Conservation (phyloP, 2,113 vertebrate genomes). For the Trinectes maculatus region DNA sequence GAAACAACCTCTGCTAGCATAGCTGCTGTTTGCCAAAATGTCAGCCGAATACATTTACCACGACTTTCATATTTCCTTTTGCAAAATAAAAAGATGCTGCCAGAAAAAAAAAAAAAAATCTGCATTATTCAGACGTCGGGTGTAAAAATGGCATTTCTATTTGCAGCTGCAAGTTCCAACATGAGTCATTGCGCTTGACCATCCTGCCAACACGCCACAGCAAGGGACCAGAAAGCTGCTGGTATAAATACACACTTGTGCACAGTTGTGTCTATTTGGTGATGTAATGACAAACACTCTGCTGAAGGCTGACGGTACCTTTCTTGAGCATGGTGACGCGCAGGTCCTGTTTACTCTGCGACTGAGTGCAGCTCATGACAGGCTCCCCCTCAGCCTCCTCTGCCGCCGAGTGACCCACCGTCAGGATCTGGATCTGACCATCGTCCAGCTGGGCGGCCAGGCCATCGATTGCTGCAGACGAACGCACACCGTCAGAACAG, state of each 20-base stretch:
- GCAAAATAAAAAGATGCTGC: neutral
- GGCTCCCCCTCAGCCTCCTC: constrained; percentile 87
- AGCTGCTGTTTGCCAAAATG: no score
- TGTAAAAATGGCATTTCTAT: constrained; percentile 27
- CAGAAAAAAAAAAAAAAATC: neutral
- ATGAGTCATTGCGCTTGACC: constrained; percentile 38
- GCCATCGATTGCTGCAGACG: constrained; percentile 87
- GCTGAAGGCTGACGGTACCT: constrained; percentile 86
- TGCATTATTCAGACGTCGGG: neutral
- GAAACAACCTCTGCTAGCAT: neutral
- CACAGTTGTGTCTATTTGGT: neutral
- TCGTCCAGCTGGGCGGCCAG: constrained; percentile 89
- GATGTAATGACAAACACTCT: constrained; percentile 60
- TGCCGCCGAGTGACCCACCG: constrained; percentile 83
- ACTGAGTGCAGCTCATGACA: constrained; percentile 82
- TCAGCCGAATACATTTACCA: neutral
- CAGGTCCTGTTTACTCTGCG: constrained; percentile 91
- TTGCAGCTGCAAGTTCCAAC: constrained; percentile 11
- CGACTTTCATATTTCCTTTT: neutral
- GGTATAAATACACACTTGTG: constrained; percentile 27
- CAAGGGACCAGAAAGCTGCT: constrained; percentile 10
- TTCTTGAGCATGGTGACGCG: constrained; percentile 95
- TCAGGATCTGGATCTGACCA: constrained; percentile 90
- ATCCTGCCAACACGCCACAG: constrained; percentile 18
- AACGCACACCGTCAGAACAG: constrained; percentile 24